Percentiles rank a stretch among this genome's conserved stretches.
Conservation (phyloP, 2,797 vertebrate species). For the Chloroceryle amazona region DNA sequence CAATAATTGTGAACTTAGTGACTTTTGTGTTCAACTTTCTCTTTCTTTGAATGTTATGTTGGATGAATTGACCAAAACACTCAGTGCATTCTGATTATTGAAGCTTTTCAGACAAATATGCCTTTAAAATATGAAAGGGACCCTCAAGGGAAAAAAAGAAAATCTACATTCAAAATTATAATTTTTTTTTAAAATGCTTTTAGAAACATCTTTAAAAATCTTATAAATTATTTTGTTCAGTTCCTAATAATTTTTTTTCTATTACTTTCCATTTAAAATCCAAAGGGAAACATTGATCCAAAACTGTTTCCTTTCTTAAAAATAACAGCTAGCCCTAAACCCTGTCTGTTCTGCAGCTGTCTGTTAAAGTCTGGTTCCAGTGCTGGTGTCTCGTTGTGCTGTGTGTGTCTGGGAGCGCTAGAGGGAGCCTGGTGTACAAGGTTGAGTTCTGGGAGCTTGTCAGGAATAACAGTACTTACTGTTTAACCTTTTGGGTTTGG, state of each 20-base stretch:
- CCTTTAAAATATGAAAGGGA: background rate
- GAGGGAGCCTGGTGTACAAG: conserved; percentile 10
- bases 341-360: fast-evolving
- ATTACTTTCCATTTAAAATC: background rate
- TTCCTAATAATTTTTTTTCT: background rate
- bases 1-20: background rate
- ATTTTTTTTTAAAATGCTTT: background rate
- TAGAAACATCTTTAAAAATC: background rate
- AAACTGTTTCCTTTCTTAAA: background rate
- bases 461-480: fast-evolving
- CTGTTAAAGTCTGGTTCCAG: fast-evolving
- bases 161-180: background rate
- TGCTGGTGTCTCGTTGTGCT: background rate
- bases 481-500: background rate
- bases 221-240: background rate
- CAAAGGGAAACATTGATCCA: background rate
- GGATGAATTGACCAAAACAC: background rate
- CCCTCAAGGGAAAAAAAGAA: background rate
- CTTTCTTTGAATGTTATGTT: background rate
- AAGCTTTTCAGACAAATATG: background rate
- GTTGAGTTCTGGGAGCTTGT: background rate
- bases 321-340: background rate
- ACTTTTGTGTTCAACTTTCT: background rate
- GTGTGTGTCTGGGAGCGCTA: background rate
- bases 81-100: background rate